Percentiles rank a stretch among this genome's conserved stretches.
Evolutionary conservation across 2,113 vertebrate genomes (phyloP).

Genomic region (Colossoma macropomum): DNA sequence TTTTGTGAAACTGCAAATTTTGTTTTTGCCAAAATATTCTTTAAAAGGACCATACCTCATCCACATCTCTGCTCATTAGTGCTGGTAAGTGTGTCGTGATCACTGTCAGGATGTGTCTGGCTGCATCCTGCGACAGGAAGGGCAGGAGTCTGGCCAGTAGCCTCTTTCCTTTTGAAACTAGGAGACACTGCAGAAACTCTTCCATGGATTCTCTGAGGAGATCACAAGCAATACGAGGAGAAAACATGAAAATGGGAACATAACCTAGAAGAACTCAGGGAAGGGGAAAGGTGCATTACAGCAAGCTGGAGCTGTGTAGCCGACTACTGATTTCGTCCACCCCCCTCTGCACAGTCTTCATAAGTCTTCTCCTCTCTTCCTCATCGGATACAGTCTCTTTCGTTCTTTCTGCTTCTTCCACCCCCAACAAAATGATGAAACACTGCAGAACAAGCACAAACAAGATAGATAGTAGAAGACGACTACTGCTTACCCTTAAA

Average conservation of each 20-base stretch:
- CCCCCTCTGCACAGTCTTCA: conserved; percentile 75
- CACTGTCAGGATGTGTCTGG: conserved; percentile 74
- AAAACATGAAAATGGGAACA: not conserved
- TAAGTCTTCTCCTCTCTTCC: conserved; percentile 64
- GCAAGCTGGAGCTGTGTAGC: conserved; percentile 66
- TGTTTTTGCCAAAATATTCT: too few relatives aligned
- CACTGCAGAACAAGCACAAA: conserved; percentile 71
- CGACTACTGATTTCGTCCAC: conserved; percentile 82
- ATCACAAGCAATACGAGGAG: not conserved
- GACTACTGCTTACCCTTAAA: not conserved
- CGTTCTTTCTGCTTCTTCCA: conserved; percentile 80
- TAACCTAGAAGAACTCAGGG: too few relatives aligned
- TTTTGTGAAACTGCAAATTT: too few relatives aligned
- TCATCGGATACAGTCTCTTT: conserved; percentile 68
- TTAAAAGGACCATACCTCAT: conserved; percentile 88
- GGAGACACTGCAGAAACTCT: conserved; percentile 87
- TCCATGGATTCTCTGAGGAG: conserved; percentile 79
- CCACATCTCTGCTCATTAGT: conserved; percentile 85
- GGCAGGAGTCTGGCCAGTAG: conserved; percentile 85
- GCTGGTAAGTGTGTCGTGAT: conserved; percentile 82
- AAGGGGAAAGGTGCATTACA: conserved; percentile 62
- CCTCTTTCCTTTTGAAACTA: conserved; percentile 88
- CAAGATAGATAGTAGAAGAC: not conserved
- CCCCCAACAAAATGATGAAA: conserved; percentile 84
- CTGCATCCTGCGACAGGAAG: conserved; percentile 77